phyloP scores from a whole-genome alignment of 2,113 vertebrate genomes.

The Petromus typicus region DNA sequence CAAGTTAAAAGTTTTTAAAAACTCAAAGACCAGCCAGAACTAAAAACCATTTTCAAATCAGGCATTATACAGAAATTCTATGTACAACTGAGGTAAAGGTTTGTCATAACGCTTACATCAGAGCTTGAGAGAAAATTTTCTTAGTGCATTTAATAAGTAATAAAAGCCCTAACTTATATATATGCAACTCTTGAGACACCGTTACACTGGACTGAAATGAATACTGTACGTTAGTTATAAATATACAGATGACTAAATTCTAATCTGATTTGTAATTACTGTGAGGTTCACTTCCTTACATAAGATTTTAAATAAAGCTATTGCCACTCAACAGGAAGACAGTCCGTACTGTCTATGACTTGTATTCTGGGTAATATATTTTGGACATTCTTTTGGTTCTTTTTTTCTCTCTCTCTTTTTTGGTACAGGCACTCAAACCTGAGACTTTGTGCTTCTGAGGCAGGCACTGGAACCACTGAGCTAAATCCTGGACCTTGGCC shows the following conservation, averaged over 20 bases:
- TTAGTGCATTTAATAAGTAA: background rate
- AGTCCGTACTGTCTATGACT: background rate
- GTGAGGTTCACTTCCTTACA: conserved; percentile 20
- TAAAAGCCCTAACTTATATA: background rate
- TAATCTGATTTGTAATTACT: conserved; percentile 39
- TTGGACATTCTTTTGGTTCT: background rate
- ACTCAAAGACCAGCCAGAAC: conserved; percentile 20
- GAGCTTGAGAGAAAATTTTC: background rate
- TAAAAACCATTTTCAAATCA: background rate
- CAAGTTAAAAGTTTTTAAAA: conserved; percentile 2
- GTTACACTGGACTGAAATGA: background rate
- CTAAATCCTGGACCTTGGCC: too few relatives aligned
- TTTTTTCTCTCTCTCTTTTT: too few relatives aligned
- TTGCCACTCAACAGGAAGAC: background rate
- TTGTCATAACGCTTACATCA: background rate
- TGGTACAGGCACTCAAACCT: too few relatives aligned
- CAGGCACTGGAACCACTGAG: too few relatives aligned
- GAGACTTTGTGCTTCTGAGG: too few relatives aligned
- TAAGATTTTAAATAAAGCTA: background rate
- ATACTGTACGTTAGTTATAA: conserved; percentile 33
- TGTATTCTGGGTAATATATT: background rate
- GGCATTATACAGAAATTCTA: background rate
- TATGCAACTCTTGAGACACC: background rate
- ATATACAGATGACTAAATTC: conserved; percentile 48
- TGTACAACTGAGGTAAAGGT: background rate